Evolutionary conservation across 2,797 vertebrate genomes (phyloP).

Genomic region (Enoplosus armatus): DNA sequence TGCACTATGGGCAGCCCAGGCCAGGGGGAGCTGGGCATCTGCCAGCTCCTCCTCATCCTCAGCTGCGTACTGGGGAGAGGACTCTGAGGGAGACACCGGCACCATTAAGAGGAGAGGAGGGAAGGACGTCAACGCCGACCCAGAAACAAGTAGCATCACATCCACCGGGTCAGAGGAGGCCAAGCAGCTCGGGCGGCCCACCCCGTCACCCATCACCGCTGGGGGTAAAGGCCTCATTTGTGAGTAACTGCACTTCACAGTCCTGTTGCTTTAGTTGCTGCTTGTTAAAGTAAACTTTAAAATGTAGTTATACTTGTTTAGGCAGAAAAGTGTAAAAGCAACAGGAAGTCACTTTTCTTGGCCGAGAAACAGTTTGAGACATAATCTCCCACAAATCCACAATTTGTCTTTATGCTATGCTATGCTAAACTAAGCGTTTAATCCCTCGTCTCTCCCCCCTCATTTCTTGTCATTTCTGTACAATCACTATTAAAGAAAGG

Average conservation of each 20-base stretch:
- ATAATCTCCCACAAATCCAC: too few species aligned
- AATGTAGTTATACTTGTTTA: neutral
- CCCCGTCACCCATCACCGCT: slow-evolving; percentile 89
- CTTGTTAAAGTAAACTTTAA: neutral
- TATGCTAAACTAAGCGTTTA: too few species aligned
- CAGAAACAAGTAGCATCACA: slow-evolving; percentile 92
- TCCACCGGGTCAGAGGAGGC: slow-evolving; percentile 92
- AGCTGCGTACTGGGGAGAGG: slow-evolving; percentile 97
- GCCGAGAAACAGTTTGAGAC: too few species aligned
- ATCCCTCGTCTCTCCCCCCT: neutral
- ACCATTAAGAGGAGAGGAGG: slow-evolving; percentile 98
- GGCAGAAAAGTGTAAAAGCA: neutral
- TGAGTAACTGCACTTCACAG: slow-evolving; percentile 79
- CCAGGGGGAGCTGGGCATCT: slow-evolving; percentile 95
- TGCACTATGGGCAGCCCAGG: slow-evolving; percentile 90
- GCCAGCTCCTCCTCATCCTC: slow-evolving; percentile 87
- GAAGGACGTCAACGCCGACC: slow-evolving; percentile 93
- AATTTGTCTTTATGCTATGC: too few species aligned
- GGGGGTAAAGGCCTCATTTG: slow-evolving; percentile 90
- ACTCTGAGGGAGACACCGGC: slow-evolving; percentile 97
- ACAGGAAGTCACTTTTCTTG: neutral
- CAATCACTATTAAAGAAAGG: neutral
- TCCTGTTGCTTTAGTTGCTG: neutral
- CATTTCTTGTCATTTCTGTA: neutral
- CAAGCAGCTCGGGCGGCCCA: slow-evolving; percentile 87